These are phyloP conservation scores for Pelecanus crispus DNA, from an alignment of 2,113 vertebrate genomes.

Conservation along the genomic window DNA sequence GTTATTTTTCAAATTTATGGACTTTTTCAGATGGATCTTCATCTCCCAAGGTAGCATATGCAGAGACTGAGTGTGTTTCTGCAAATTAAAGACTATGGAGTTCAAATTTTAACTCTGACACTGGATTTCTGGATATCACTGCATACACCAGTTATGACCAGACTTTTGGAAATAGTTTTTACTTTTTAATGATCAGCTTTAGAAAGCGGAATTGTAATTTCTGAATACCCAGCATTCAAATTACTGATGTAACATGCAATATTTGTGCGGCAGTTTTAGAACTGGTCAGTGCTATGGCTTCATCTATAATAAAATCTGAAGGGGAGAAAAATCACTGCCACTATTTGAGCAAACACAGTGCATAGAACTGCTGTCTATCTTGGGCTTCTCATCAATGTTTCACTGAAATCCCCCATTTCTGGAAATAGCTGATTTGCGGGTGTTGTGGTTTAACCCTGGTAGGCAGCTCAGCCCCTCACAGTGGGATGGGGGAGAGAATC, in stretches of 20 bases:
- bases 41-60: slow-evolving; percentile 9
- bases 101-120: not conserved
- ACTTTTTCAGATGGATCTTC: slow-evolving; percentile 35
- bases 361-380: not conserved
- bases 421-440: not conserved
- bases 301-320: not conserved
- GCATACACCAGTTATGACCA: not conserved
- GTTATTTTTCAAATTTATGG: slow-evolving; percentile 57
- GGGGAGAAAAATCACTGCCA: not conserved
- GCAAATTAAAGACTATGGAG: not conserved
- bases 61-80: not conserved
- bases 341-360: not conserved
- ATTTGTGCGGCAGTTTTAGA: not conserved
- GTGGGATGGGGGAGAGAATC: not conserved
- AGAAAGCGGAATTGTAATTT: not conserved
- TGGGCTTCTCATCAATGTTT: not conserved
- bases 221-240: not conserved
- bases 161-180: not conserved
- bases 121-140: not conserved
- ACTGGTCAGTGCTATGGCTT: not conserved
- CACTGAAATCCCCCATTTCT: not conserved
- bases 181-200: not conserved
- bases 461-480: not conserved
- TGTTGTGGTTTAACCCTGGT: not conserved
- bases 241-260: not conserved